Base-by-base conservation (phyloP, 2,797 vertebrate genomes). In the Mareca strepera region DNA sequence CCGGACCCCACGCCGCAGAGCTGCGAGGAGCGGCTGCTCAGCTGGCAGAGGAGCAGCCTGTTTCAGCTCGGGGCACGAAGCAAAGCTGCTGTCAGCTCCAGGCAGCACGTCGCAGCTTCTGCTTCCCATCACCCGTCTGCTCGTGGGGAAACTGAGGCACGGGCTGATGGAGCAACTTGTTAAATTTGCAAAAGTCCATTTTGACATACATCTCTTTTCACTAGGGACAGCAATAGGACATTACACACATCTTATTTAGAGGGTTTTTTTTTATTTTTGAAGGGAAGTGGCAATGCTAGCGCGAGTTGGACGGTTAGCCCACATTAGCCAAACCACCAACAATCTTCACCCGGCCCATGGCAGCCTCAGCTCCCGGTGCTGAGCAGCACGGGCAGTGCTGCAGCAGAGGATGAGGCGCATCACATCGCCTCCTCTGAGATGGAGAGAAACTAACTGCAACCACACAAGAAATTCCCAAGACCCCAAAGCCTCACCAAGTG, bases 141-240 rank as follows among this genome's bases (percentile, higher is more conserved):
- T 12, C 11, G 14, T 23, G 44, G 43, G 80, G 52, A 94, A 94
- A 94, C 63, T 41, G 77, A 94, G 92, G 82, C 64, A 93, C 5
- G 0, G 78, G 41, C 56, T 91, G 31, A 56, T 20, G 4, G 8
- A 73, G 14, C 26, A 23, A 37, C 26, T 15, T 6, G 28, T 14
- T 18, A 41, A 43, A 43, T 10, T 9, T 31, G 62, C 62, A 41
- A 14, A 31, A 28, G 2, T 23, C 15, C n/a, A 52, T 3, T 7
- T 90, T 14, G 68, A 69, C 16, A 11, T 2, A 16, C 4, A 21
- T 9, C 35, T 60, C 11, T 22, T 29, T 80, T 56, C 64, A 35
- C 7, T 16, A 56, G 12, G 48, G 46, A 82, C 26, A 70, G 15
- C 1, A n/a, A 55, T 2, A 64, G 52, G 16, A 7, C 5, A 2